These are phyloP conservation scores for Oithona nana DNA, from an alignment of 2,888 invertebrate genomes.

Conservation along the genomic window DNA sequence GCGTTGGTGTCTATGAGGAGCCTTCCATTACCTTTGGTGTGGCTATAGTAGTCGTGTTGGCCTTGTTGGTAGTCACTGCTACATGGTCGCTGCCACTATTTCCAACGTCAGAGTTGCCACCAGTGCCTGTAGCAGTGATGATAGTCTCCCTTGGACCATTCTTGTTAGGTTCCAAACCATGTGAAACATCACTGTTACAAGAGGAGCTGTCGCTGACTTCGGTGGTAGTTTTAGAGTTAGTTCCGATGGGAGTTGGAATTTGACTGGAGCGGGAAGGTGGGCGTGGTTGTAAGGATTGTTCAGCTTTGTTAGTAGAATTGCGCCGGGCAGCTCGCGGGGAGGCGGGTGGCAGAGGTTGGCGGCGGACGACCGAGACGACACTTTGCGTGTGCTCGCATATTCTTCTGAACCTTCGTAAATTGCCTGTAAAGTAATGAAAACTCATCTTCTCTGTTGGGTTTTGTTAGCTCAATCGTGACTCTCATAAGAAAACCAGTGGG, in stretches of 20 bases:
- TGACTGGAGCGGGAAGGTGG: too few species aligned
- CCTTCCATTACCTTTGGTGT: too few species aligned
- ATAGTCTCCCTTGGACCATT: too few species aligned
- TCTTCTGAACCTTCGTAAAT: constrained; percentile 77
- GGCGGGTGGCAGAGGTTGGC: constrained; percentile 39
- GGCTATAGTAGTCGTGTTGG: too few species aligned
- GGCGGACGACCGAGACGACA: constrained; percentile 42
- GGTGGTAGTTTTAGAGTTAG: constrained; percentile 41
- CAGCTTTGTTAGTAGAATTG: not conserved
- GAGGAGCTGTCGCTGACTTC: constrained; percentile 24
- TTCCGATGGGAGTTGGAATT: constrained; percentile 48
- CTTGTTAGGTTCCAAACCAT: too few species aligned
- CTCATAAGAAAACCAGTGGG: too few species aligned
- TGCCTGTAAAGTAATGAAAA: constrained; percentile 40
- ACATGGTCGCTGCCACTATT: too few species aligned
- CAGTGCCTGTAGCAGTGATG: too few species aligned
- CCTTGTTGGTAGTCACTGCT: too few species aligned
- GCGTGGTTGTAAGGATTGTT: too few species aligned
- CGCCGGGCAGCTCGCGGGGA: constrained; percentile 40
- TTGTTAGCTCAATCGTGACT: not conserved
- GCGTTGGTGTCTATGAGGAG: too few species aligned
- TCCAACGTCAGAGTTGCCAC: too few species aligned
- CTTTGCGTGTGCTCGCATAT: constrained; percentile 91
- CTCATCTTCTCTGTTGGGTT: not conserved
- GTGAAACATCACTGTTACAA: constrained; percentile 21